These are phyloP conservation scores for Periophthalmus modestus DNA, from an alignment of 2,113 vertebrate genomes.

Conservation along the genomic window DNA sequence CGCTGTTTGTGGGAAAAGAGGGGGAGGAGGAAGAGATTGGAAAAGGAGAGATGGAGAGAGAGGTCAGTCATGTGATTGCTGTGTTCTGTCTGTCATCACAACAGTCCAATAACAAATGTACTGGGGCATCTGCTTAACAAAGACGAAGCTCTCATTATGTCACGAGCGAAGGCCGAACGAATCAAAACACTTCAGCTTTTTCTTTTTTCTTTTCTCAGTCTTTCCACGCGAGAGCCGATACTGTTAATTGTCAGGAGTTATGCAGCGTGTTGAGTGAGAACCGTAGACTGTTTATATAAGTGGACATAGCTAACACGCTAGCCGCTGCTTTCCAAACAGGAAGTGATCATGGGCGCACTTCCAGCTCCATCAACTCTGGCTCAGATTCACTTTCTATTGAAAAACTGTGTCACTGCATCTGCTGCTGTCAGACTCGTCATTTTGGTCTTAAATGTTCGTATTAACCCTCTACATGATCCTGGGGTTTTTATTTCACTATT, in stretches of 20 bases:
- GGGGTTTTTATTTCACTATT: too few relatives aligned
- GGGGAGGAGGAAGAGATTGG: slow-evolving; percentile 28
- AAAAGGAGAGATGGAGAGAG: slow-evolving; percentile 31
- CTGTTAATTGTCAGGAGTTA: slow-evolving; percentile 60
- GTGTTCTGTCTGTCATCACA: slow-evolving; percentile 78
- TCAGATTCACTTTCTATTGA: too few relatives aligned
- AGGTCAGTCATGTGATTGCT: slow-evolving; percentile 76
- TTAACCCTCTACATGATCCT: too few relatives aligned
- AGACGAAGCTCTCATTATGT: slow-evolving; percentile 67
- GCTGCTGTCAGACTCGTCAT: too few relatives aligned
- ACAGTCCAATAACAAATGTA: slow-evolving; percentile 75
- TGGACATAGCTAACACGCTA: too few relatives aligned
- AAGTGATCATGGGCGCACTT: too few relatives aligned
- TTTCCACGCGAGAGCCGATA: slow-evolving; percentile 45
- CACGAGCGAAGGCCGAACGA: slow-evolving; percentile 52
- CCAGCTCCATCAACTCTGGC: too few relatives aligned
- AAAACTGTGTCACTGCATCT: too few relatives aligned
- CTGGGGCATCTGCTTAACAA: slow-evolving; percentile 74
- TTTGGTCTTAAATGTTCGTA: too few relatives aligned
- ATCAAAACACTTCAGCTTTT: slow-evolving; percentile 68
- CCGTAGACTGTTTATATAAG: neutral
- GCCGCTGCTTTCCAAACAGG: too few relatives aligned
- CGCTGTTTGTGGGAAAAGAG: slow-evolving; percentile 79
- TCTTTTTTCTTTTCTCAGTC: slow-evolving; percentile 48
- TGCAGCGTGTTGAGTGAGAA: slow-evolving; percentile 18